These are phyloP conservation scores for Eristalinus sepulchralis DNA, from an alignment of 2,888 invertebrate genomes.

Conservation along the genomic window DNA sequence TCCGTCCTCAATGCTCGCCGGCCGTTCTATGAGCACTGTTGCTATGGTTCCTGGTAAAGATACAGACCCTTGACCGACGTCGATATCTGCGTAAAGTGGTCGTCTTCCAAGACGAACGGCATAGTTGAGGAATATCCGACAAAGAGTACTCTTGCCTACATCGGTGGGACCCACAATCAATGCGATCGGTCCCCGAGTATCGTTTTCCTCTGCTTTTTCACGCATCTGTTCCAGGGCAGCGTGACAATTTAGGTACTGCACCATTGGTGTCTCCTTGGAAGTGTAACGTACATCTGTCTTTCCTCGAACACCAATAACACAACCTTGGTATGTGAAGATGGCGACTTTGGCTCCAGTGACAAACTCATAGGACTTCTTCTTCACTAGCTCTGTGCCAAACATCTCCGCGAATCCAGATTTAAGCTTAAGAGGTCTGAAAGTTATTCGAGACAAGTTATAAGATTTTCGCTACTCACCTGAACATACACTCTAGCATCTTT, in stretches of 20 bases:
- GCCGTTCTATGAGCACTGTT: slow-evolving; percentile 94
- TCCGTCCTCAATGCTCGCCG: slow-evolving; percentile 96
- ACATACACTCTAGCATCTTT: slow-evolving; percentile 91
- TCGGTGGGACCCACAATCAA: slow-evolving; percentile 97
- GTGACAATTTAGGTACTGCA: slow-evolving; percentile 96
- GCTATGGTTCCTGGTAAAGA: slow-evolving; percentile 96
- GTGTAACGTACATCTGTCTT: slow-evolving; percentile 96
- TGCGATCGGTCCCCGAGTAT: slow-evolving; percentile 89
- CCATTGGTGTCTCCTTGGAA: slow-evolving; percentile 98
- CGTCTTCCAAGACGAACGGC: slow-evolving; percentile 93
- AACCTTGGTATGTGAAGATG: slow-evolving; percentile 98
- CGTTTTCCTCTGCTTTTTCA: slow-evolving; percentile 88
- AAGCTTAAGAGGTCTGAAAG: slow-evolving; percentile 83
- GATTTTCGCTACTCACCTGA: slow-evolving; percentile 82
- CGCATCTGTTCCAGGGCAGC: slow-evolving; percentile 96
- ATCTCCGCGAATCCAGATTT: slow-evolving; percentile 96
- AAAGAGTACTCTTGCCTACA: slow-evolving; percentile 97
- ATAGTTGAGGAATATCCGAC: slow-evolving; percentile 94
- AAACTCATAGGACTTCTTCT: slow-evolving; percentile 95
- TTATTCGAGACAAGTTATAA: neutral
- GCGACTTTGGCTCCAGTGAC: slow-evolving; percentile 95
- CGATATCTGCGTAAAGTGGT: slow-evolving; percentile 96
- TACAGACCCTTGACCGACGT: slow-evolving; percentile 96
- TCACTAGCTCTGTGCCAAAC: slow-evolving; percentile 97
- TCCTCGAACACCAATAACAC: slow-evolving; percentile 91